phyloP scores from a whole-genome alignment of 2,888 invertebrate species.

The Smittia aterrima region DNA sequence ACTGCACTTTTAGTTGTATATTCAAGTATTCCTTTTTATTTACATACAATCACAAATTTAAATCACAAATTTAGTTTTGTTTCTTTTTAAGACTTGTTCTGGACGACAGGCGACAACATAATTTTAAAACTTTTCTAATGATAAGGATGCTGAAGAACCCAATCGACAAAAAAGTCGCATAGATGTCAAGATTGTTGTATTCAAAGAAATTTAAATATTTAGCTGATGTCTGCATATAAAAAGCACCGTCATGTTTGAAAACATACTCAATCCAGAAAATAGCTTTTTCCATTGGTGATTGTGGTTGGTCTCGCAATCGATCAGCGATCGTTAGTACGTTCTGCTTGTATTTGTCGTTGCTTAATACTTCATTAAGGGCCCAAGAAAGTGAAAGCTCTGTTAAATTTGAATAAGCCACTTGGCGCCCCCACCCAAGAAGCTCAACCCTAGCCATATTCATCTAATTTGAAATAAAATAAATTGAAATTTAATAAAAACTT shows the following conservation, averaged over 20 bases:
- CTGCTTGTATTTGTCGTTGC: constrained; percentile 46
- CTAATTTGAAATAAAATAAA: constrained; percentile 49
- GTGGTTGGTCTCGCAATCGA: constrained; percentile 65
- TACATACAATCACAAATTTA: no score
- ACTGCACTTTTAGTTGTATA: no score
- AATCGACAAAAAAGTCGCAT: no score
- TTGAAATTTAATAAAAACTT: no score
- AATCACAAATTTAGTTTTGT: neutral
- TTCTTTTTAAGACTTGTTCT: neutral
- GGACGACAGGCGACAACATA: no score
- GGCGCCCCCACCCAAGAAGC: constrained; percentile 66
- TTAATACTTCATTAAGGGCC: constrained; percentile 47
- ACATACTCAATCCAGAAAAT: constrained; percentile 79
- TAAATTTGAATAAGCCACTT: constrained; percentile 59
- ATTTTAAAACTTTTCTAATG: no score
- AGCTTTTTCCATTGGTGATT: constrained; percentile 66
- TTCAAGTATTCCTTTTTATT: no score
- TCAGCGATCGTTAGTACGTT: constrained; percentile 60
- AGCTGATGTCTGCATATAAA: constrained; percentile 51
- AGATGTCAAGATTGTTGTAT: no score
- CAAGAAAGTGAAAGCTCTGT: constrained; percentile 44
- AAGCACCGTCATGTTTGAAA: constrained; percentile 68
- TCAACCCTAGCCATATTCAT: constrained; percentile 72
- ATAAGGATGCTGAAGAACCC: no score
- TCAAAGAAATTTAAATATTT: no score